These are phyloP conservation scores for Bovichtus variegatus DNA, from an alignment of 2,797 vertebrate genomes.

Conservation along the genomic window DNA sequence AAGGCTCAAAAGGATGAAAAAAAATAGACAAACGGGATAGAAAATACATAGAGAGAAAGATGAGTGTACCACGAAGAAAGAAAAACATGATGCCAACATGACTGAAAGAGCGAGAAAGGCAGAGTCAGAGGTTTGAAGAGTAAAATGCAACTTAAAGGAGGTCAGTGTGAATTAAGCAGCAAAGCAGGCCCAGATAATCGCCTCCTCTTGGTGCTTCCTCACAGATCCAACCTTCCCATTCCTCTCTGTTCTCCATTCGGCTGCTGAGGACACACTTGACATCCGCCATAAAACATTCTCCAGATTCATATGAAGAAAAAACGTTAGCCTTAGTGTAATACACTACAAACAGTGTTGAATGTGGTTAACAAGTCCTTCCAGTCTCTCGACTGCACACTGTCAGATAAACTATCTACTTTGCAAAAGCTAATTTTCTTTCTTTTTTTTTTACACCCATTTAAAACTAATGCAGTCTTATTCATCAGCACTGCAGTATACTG, in stretches of 20 bases:
- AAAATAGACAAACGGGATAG: background rate
- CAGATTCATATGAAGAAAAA: conserved; percentile 13
- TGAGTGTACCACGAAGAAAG: background rate
- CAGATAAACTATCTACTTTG: too few relatives aligned
- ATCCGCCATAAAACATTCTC: conserved; percentile 2
- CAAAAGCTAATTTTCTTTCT: too few relatives aligned
- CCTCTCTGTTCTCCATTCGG: conserved; percentile 14
- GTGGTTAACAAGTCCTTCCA: background rate
- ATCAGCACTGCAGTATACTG: background rate
- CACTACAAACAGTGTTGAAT: background rate
- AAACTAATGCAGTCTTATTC: background rate
- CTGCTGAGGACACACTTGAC: conserved; percentile 18
- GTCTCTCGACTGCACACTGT: background rate
- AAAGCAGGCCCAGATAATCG: conserved; percentile 33
- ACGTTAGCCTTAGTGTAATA: background rate
- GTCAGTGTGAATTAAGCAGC: conserved; percentile 31
- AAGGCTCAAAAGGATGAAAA: background rate
- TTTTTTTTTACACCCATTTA: background rate
- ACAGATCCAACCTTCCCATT: conserved; percentile 20
- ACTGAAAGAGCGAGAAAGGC: background rate
- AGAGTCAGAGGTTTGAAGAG: background rate
- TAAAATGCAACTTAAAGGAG: conserved; percentile 22
- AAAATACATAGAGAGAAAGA: background rate
- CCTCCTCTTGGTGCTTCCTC: conserved; percentile 22
- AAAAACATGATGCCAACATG: background rate